Base-by-base conservation (phyloP, 37 sponge, comb jelly and placozoan genomes). In the Beroe forskalii region DNA sequence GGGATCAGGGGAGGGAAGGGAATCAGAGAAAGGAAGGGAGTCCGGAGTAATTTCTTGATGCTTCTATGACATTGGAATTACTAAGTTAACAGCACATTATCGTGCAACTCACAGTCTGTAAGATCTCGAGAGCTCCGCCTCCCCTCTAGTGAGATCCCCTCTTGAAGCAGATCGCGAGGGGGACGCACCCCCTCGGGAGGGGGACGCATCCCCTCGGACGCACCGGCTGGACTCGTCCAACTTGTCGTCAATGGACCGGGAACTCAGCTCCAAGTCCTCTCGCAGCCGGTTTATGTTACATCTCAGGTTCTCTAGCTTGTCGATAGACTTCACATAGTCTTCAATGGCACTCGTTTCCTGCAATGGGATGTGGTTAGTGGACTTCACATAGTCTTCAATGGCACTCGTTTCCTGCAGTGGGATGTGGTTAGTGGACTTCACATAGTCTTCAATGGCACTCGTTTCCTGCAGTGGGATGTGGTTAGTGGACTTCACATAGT, bases 41-140 rank as follows among this genome's bases (percentile, higher is more conserved):
- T n/a, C n/a, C n/a, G n/a, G n/a, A n/a, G n/a, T n/a, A n/a, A n/a
- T n/a, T n/a, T n/a, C n/a, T n/a, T n/a, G n/a, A n/a, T n/a, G n/a
- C n/a, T n/a, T n/a, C n/a, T n/a, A n/a, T n/a, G n/a, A n/a, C n/a
- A n/a, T n/a, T n/a, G n/a, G n/a, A n/a, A n/a, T n/a, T n/a, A n/a
- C n/a, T n/a, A n/a, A n/a, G n/a, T n/a, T n/a, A n/a, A n/a, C n/a
- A n/a, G n/a, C n/a, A n/a, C n/a, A n/a, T n/a, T n/a, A n/a, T n/a
- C n/a, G n/a, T n/a, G n/a, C n/a, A n/a, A 69, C 72, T 69, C 32
- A 69, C 72, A 69, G 32, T 69, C 72, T 31, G 32, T 69, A 69
- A 36, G 72, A 69, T 33, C 72, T 1, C 28, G 72, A 69, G 12
- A 69, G 39, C 17, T 69, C 72, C 36, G 32, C 33, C 28, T 69